Evolutionary conservation across 1,140 invertebrate genomes (phyloP).

Genomic region (Drosophila lacteicornis): DNA sequence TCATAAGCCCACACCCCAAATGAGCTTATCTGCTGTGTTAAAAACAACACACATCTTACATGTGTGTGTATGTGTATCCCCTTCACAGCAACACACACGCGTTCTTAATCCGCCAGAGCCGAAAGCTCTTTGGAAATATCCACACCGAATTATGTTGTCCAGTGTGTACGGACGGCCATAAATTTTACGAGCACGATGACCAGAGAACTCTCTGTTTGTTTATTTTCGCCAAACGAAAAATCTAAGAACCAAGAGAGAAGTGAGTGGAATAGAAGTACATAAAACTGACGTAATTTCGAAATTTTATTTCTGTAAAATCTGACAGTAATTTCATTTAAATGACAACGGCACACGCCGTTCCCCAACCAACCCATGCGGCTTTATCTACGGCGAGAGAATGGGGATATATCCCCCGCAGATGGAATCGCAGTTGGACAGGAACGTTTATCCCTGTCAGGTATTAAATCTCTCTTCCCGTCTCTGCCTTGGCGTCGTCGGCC

Average conservation of each 20-base stretch:
- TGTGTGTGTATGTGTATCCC: neutral
- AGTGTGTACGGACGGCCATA: slow-evolving; percentile 73
- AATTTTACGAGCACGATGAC: slow-evolving; percentile 61
- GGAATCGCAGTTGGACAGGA: slow-evolving; percentile 46
- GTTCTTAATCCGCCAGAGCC: slow-evolving; percentile 49
- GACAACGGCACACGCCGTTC: slow-evolving; percentile 58
- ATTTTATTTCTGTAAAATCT: slow-evolving; percentile 82
- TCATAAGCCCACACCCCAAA: neutral
- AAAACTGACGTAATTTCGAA: slow-evolving; percentile 76
- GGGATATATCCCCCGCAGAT: slow-evolving; percentile 2
- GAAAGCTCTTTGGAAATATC: slow-evolving; percentile 53
- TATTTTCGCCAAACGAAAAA: slow-evolving; percentile 5
- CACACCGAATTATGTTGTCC: slow-evolving; percentile 69
- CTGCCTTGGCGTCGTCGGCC: slow-evolving; percentile 22
- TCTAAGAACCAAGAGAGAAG: slow-evolving; percentile 21
- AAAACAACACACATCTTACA: slow-evolving; percentile 16
- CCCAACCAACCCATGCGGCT: neutral
- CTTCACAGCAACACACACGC: slow-evolving; percentile 21
- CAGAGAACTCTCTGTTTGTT: slow-evolving; percentile 12
- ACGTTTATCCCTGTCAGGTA: slow-evolving; percentile 82
- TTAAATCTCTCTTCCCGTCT: slow-evolving; percentile 63
- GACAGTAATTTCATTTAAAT: slow-evolving; percentile 83
- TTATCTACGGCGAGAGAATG: neutral
- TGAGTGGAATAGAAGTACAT: slow-evolving; percentile 58
- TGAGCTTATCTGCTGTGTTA: slow-evolving; percentile 8